Base-by-base conservation (phyloP, 1,140 invertebrate species). In the Lepeophtheirus salmonis region DNA sequence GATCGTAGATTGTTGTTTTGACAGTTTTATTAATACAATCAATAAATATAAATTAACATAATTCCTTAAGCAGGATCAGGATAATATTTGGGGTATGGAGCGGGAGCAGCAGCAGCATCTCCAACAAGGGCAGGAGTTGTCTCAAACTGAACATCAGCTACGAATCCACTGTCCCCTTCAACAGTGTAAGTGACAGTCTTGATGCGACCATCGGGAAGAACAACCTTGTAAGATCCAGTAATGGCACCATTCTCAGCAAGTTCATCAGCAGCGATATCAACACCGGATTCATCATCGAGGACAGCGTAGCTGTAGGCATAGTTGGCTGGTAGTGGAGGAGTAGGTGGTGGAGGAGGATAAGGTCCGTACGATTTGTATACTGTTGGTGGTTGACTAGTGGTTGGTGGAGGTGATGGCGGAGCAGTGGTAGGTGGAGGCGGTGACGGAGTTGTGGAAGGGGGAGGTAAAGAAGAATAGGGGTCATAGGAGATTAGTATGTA, bases 121-220 rank as follows among this genome's bases (percentile, higher is more conserved):
- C 13, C 13, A 23, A 52, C 3, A 1, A 25, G 16, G 16, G n/a
- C 48, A 10, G 18, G 18, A 18, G 25, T 22, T 17, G 24, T 22
- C 54, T 56, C 54, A 22, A 30, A 24, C 23, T 21, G 1, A 2
- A 56, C 54, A 14, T 56, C 54, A 2, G 54, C 54, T 2, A 56
- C 18, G 13, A 56, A 56, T 3, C 54, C 54, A 4, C 24, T 30
- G 54, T 56, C 54, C 16, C 54, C 54, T 10, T 24, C 2, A 3
- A 56, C 54, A 18, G 54, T 6, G 54, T 56, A 56, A 2, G 54
- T 3, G 20, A 56, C 54, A 49, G 54, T 56, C n/a, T 41, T 41
- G 30, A 41, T 41, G 6, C 30, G 30, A 10, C 30, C 30, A 41
- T 41, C 30, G 30, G 30, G 30, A n/a, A 41, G 30, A 41, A n/a